A percentile compares a stretch with the other conserved stretches of the same genome.
Conservation (phyloP, 2,888 invertebrate species). For the Plemyria rubiginata region DNA sequence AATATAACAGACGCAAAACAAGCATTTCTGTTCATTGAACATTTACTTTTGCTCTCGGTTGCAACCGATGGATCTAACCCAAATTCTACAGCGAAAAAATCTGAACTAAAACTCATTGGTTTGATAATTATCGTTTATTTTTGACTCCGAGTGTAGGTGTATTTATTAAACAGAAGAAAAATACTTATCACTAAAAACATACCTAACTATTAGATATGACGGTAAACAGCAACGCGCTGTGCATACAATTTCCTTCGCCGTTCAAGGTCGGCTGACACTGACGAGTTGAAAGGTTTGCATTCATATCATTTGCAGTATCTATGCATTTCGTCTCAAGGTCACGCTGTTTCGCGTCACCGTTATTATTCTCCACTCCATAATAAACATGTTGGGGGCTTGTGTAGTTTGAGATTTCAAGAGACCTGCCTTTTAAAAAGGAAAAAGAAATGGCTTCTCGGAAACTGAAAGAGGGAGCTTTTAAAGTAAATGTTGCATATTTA, state of each 20-base stretch:
- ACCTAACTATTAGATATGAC: background rate
- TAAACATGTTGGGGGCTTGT: background rate
- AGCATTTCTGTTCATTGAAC: too few relatives aligned
- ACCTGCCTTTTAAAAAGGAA: too few relatives aligned
- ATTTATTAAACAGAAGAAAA: background rate
- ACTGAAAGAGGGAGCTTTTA: background rate
- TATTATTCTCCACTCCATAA: background rate
- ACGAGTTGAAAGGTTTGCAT: slow-evolving; percentile 19
- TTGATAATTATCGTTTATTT: too few relatives aligned
- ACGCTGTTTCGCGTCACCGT: slow-evolving; percentile 9
- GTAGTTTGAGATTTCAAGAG: too few relatives aligned
- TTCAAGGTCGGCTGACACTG: slow-evolving; percentile 23
- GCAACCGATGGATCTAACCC: too few relatives aligned
- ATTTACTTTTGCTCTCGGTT: too few relatives aligned
- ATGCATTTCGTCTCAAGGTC: slow-evolving; percentile 34
- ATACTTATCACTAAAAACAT: background rate
- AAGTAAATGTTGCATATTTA: background rate
- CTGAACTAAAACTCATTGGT: too few relatives aligned
- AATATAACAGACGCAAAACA: too few relatives aligned
- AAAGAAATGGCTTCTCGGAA: too few relatives aligned
- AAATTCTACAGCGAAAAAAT: background rate
- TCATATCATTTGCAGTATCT: slow-evolving; percentile 23
- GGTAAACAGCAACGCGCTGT: slow-evolving; percentile 5
- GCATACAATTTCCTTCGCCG: slow-evolving; percentile 5
- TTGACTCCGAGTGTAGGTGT: too few relatives aligned